Evolutionary conservation across 2,888 invertebrate genomes (phyloP).

Genomic region (Palloptera scutellata): DNA sequence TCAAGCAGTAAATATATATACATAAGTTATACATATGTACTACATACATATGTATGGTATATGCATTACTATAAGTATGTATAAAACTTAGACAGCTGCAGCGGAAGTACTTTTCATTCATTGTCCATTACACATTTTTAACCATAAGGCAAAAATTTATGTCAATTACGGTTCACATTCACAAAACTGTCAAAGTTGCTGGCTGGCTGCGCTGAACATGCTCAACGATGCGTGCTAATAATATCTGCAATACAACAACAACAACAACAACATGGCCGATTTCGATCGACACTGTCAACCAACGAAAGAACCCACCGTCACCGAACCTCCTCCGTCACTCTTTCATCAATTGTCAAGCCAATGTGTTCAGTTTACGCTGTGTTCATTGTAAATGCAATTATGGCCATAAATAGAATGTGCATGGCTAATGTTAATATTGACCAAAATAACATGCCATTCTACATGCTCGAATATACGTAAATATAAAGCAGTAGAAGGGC

Average conservation of each 20-base stretch:
- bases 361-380: constrained; percentile 36
- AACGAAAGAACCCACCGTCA: constrained; percentile 35
- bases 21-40: too few species aligned
- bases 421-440: background rate
- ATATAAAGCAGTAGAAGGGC: background rate
- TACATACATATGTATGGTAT: too few species aligned
- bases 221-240: constrained; percentile 51
- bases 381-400: constrained; percentile 50
- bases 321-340: too few species aligned
- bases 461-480: too few species aligned
- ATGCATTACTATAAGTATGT: too few species aligned
- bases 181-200: constrained; percentile 12
- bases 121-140: constrained; percentile 40
- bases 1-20: too few species aligned
- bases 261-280: too few species aligned
- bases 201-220: constrained; percentile 33
- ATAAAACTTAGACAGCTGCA: background rate
- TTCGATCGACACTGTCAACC: too few species aligned
- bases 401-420: constrained; percentile 43
- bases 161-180: constrained; percentile 49
- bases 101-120: constrained; percentile 41
- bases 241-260: too few species aligned
- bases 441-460: too few species aligned
- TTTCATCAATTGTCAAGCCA: too few species aligned
- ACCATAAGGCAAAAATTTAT: constrained; percentile 56